Base-by-base conservation (phyloP, 2,888 invertebrate species). In the Sabatieria punctata region DNA sequence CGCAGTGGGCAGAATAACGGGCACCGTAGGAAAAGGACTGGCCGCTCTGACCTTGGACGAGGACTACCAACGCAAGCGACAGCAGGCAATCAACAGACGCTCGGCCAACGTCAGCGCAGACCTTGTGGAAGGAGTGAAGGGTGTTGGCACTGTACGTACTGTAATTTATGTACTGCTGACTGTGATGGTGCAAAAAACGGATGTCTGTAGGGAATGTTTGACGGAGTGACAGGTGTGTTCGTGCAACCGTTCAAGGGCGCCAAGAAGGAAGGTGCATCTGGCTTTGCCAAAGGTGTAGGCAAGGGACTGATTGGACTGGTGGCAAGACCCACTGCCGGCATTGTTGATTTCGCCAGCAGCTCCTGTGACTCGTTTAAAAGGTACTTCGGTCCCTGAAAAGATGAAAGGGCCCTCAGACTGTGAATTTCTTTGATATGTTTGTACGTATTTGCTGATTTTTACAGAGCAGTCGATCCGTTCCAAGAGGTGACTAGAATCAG, bases 291-390 rank as follows among this genome's bases (percentile, higher is more conserved):
- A 27, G 58, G 57, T 6, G 19, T 60, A n/a, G 57, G 58, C 23
- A 54, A 61, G 49, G 63, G 97, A 38, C 78, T 95, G 51, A 80
- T 95, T 51, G 97, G 97, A 8, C 76, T 91, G 21, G 84, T 99
- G 19, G 82, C 93, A 0, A 74, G 95, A 43, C 97, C 97, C 24
- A 85, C 86, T 1, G 68, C 69, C 49, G 97, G 97, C n/a, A 82
- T 95, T 49, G 85, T 97, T 43, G 97, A 99, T 74, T 95, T 97
- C 72, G 93, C 95, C 13, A 86, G 88, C 63, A 88, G 88, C 52
- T 89, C 93, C n/a, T 78, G 97, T 48, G 85, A 86, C 61, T 85
- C 86, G 40, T 86, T 97, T 27, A 85, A 83, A 72, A 78, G 85
- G 82, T 84, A 54, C n/a, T n/a, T n/a, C n/a, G n/a, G n/a, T n/a